Conservation (phyloP, 2,888 invertebrate species). For the Willowsia nigromaculata region DNA sequence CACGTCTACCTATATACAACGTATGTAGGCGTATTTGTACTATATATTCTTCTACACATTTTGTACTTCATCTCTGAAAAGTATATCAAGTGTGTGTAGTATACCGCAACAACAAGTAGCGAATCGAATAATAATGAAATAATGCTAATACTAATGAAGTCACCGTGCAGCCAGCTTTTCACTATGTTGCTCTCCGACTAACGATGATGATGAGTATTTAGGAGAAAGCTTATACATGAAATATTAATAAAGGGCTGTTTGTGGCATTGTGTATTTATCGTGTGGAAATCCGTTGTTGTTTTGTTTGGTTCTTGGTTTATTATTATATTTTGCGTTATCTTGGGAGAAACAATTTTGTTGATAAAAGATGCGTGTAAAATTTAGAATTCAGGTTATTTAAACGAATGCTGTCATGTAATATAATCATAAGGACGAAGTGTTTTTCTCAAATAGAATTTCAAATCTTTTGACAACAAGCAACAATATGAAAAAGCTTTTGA, state of each 20-base stretch:
- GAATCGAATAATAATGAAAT: not conserved
- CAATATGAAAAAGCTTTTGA: no score
- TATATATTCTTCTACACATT: not conserved
- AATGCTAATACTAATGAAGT: not conserved
- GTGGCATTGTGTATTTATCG: conserved; percentile 23
- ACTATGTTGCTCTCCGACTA: not conserved
- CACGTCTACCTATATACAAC: not conserved
- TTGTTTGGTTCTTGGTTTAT: not conserved
- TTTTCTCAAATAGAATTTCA: no score
- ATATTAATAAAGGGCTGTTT: conserved; percentile 56
- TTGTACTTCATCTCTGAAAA: not conserved
- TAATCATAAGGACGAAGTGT: no score
- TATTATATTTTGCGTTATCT: not conserved
- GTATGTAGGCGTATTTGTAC: not conserved
- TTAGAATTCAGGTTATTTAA: no score
- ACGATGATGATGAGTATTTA: not conserved
- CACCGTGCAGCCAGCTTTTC: not conserved
- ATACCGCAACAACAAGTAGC: conserved; percentile 14
- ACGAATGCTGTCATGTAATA: no score
- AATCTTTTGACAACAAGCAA: no score
- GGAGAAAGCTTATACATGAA: conserved; percentile 33
- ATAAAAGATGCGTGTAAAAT: no score
- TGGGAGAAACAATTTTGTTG: no score
- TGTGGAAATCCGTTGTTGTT: not conserved
- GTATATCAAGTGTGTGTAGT: not conserved